Evolutionary conservation across 1,140 invertebrate genomes (phyloP), one percentile per base, ranked within the genome.

Genomic region (Pararge aegeria): DNA sequence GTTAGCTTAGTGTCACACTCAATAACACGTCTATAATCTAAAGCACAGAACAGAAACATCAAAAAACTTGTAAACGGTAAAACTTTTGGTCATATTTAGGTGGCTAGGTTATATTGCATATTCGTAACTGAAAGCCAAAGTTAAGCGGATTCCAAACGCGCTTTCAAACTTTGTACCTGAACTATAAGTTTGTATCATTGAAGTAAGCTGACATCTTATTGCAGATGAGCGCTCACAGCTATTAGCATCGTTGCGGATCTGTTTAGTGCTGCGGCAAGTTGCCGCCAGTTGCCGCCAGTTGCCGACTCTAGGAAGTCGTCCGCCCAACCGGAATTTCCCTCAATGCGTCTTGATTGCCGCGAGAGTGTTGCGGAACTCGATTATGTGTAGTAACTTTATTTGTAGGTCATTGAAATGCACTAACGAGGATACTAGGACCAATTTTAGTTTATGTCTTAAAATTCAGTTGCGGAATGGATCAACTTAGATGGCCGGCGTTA

Each of bases 301-400:
- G 52, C 24, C 40, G 48, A 59, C 57, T 50, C 49, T 13, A 38
- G 49, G 57, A 52, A 59, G 57, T 53, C 50, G 16, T 34, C 40
- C 16, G 9, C 19, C 38, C 20, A 15, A 27, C 49, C 57, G 29
- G 46, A 52, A 37, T 30, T 46, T 20, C 18, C 20, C 51, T 61
- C 59, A 61, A 61, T 61, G 38, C 20, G 44, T 20, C 5, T 49
- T 61, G 59, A 61, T 61, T 61, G 44, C 58, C 38, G 49, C 50
- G 50, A 34, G 44, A 49, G 44, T 38, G 42, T 55, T 37, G 3
- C 10, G 37, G 42, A 61, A 61, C 51, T 40, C 51, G 51, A 61
- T 61, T 61, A 50, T 27, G 30, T 34, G 30, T 12, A 34, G 30
- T 10, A 4, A 34, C 10, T 34, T 34, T n/a, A 34, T 34, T n/a